Evolutionary conservation across 1,140 invertebrate genomes (phyloP), one percentile per base, ranked within the genome.

Genomic region (Trypoxylus dichotomus): DNA sequence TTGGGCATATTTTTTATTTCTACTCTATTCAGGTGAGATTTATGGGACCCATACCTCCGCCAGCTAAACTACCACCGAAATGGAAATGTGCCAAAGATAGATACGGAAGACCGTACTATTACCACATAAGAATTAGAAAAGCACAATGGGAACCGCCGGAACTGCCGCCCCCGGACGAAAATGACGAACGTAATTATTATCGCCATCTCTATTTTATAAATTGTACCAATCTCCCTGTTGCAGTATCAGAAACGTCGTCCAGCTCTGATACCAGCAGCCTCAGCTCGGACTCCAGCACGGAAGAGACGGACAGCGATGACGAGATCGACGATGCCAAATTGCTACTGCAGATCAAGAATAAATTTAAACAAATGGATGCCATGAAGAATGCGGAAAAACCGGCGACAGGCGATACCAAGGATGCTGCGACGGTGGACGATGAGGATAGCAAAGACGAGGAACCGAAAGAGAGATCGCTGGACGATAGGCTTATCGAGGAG

Each of bases 81-180:
- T 98, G 97, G 96, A 94, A 95, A 82, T 93, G 91, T 82, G 93
- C 94, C 0, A 90, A 91, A 63, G 95, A 97, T 85, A 83, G 88
- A 21, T 91, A 94, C 60, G 96, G 96, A 1, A 88, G 95, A 78
- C 90, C 92, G 0, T 99, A 98, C 85, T 99, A 97, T 87, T 98
- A 97, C 86, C 96, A 98, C 85, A 88, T 93, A 0, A 93, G 93
- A 80, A 91, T 94, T 27, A 91, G 95, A 76, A 89, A 94, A 82
- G 92, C 95, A 1, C 96, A 97, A 84, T 98, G 97, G 97, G 88
- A 94, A 77, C 94, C 95, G 29, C 96, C 96, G 0, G 88, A 89
- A 58, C 77, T 83, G 24, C 37, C 77, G 24, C 43, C 68, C n/a
- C 13, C 47, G 37, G 47, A 68, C 19, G 81, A 83, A 76, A 68